phyloP scores from a whole-genome alignment of 2,888 invertebrate genomes.

The Leuctra nigra region DNA sequence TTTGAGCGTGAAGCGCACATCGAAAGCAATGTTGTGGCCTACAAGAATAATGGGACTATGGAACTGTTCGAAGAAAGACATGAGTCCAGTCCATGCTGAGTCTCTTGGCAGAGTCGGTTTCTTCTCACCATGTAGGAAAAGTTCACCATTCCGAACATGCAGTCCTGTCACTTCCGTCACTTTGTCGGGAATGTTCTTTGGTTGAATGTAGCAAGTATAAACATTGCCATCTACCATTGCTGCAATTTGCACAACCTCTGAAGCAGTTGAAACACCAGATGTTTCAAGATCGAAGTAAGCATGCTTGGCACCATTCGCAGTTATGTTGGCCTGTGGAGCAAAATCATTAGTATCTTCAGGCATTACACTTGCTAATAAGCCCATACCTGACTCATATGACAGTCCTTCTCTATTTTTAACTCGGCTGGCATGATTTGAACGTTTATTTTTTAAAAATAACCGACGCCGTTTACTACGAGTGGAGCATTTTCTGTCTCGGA shows the following conservation, averaged over 20 bases:
- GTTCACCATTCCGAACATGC: background rate
- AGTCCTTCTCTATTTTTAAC: background rate
- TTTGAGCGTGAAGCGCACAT: background rate
- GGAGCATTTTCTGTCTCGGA: background rate
- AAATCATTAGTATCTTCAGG: background rate
- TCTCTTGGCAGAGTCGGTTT: background rate
- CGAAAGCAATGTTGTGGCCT: background rate
- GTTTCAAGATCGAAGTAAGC: constrained; percentile 1
- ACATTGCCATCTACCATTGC: background rate
- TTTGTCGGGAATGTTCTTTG: background rate
- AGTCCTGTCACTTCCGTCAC: constrained; percentile 8
- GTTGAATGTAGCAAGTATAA: background rate
- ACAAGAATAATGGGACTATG: background rate
- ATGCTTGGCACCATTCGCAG: background rate
- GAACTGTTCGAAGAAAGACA: background rate
- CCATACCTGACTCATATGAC: constrained; percentile 1
- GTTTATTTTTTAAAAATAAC: background rate
- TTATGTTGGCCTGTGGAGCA: background rate
- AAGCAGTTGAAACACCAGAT: background rate
- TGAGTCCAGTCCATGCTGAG: background rate
- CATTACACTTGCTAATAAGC: background rate
- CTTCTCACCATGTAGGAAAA: background rate
- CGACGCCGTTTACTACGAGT: background rate
- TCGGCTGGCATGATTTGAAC: background rate
- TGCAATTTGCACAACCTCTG: constrained; percentile 4